Evolutionary conservation across 2,888 invertebrate species (phyloP), one percentile per base, ranked within the genome.

Genomic region (Lissonota sp.): DNA sequence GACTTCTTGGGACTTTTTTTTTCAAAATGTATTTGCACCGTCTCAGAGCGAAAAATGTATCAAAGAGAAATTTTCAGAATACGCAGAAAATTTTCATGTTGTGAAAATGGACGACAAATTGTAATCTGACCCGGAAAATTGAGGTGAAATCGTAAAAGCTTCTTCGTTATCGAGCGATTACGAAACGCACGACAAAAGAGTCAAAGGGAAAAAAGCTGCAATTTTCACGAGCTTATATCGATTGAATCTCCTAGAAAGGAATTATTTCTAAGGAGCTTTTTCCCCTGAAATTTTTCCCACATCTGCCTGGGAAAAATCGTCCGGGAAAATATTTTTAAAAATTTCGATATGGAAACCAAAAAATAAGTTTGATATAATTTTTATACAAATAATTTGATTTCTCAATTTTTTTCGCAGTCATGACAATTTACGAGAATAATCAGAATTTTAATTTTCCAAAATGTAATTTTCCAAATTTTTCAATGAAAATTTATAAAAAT

Each of bases 151-250:
- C 5, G 53, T 14, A 5, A 53, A 12, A 14, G 53, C n/a, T n/a
- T 5, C 53, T 4, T 53, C 53, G 53, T 53, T 53, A 53, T 12
- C 53, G 53, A 53, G 14, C 53, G 53, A 53, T 53, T 53, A 12
- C 37, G 16, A 14, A 8, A 44, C 12, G 12, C 14, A 12, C 14
- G 53, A 6, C 12, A 14, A 53, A 46, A 26, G 7, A 6, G 46
- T 7, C 49, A 26, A 49, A 37, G 7, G 63, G 6, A 40, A 67
- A n/a, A n/a, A 40, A 67, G 37, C 16, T 6, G 14, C 40, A 64
- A 5, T 12, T 64, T 7, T 12, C n/a, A 4, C 2, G 8, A 40
- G 53, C 40, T 14, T 53, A 40, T 8, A 53, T 10, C 40, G 39
- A 53, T 40, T 14, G 1, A 3, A 26, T 14, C 5, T n/a, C n/a